Percentiles rank a stretch among this genome's conserved stretches.
Evolutionary conservation across 1,140 invertebrate genomes (phyloP).

Genomic region (Brachionus sp.): DNA sequence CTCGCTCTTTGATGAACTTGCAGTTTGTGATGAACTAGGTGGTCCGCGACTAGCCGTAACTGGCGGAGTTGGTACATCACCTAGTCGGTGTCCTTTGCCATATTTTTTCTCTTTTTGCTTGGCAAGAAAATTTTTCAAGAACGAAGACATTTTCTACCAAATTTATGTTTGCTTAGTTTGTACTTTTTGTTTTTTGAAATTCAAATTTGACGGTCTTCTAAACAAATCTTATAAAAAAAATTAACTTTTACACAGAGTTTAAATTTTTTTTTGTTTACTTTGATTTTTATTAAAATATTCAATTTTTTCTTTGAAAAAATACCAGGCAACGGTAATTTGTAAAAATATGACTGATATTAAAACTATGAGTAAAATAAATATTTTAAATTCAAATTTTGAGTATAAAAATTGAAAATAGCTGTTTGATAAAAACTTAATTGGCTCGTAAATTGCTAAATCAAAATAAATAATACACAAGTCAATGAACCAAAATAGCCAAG

Average conservation of each 20-base stretch:
- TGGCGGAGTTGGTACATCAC: background rate
- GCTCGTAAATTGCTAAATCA: background rate
- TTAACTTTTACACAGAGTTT: background rate
- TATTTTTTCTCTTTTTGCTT: slow-evolving; percentile 45
- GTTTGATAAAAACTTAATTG: background rate
- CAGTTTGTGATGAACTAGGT: background rate
- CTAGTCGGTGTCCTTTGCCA: slow-evolving; percentile 38
- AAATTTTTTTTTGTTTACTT: background rate
- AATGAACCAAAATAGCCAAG: background rate
- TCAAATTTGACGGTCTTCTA: background rate
- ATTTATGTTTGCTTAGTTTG: background rate
- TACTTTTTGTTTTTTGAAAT: background rate
- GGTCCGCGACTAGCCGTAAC: background rate
- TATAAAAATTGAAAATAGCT: background rate
- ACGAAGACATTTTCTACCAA: background rate
- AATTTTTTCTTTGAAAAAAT: slow-evolving; percentile 3
- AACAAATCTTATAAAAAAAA: slow-evolving; percentile 17
- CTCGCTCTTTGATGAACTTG: background rate
- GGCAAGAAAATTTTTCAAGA: slow-evolving; percentile 5
- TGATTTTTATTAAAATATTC: background rate
- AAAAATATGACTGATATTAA: background rate
- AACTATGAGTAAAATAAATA: background rate
- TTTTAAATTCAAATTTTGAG: slow-evolving; percentile 25
- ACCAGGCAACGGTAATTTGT: background rate
- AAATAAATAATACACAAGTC: background rate